phyloP scores from a whole-genome alignment of 2,888 invertebrate genomes.

The Chloromyia formosa region DNA sequence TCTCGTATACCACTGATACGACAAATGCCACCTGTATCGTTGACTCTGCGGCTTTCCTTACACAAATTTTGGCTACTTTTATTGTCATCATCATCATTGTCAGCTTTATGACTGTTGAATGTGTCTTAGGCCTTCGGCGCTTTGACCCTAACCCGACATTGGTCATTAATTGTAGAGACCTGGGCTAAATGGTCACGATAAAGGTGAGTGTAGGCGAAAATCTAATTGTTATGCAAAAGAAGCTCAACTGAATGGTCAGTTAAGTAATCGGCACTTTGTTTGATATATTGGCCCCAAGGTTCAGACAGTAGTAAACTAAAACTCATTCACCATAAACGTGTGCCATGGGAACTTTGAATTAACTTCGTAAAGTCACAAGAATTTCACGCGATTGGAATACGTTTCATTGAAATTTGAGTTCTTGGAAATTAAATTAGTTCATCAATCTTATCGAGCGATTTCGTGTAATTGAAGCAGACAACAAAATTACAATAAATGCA shows the following conservation, averaged over 20 bases:
- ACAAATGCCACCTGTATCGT: not conserved
- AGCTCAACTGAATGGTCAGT: not conserved
- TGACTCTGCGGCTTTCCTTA: not conserved
- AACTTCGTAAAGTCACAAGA: no score
- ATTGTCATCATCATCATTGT: constrained; percentile 21
- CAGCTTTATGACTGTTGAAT: constrained; percentile 12
- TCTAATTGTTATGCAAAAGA: constrained; percentile 5
- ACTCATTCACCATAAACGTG: no score
- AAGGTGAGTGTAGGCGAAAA: constrained; percentile 24
- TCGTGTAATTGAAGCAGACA: no score
- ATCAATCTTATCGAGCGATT: no score
- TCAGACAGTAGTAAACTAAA: no score
- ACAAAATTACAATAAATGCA: no score
- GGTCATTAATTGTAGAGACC: not conserved
- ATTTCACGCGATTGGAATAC: no score
- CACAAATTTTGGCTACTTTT: constrained; percentile 9
- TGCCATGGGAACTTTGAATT: no score
- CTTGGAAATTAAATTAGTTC: no score
- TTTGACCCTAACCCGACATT: constrained; percentile 16
- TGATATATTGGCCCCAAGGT: no score
- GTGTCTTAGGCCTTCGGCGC: not conserved
- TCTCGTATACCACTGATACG: no score
- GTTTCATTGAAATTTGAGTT: no score
- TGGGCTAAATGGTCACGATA: not conserved
- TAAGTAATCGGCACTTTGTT: constrained; percentile 17